Conservation (phyloP, 2,113 vertebrate species). For the Polyodon spathula region DNA sequence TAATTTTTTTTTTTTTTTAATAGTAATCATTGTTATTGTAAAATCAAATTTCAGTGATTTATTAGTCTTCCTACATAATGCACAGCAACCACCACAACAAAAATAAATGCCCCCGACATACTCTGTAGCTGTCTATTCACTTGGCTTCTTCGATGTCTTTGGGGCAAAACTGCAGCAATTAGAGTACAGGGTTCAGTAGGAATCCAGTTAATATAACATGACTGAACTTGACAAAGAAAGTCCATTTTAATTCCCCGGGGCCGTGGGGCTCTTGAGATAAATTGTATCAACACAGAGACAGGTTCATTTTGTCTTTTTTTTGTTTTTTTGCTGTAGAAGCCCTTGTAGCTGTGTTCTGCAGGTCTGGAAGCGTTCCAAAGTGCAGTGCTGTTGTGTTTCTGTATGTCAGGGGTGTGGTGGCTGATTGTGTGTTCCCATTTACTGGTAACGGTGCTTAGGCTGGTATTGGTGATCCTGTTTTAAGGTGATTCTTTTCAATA, state of each 20-base stretch:
- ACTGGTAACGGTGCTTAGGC: too few species aligned
- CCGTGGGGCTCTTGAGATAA: constrained; percentile 54
- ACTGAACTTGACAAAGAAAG: constrained; percentile 59
- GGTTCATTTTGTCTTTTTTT: not conserved
- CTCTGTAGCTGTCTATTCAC: constrained; percentile 23
- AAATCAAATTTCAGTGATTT: too few species aligned
- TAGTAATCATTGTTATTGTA: too few species aligned
- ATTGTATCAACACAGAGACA: constrained; percentile 35
- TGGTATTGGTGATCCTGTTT: too few species aligned
- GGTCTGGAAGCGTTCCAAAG: too few species aligned
- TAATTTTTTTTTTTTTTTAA: constrained; percentile 7
- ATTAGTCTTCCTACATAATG: not conserved
- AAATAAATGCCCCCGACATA: constrained; percentile 44
- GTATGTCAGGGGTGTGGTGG: too few species aligned
- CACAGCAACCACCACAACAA: not conserved
- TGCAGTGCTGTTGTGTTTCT: too few species aligned
- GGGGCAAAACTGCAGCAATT: constrained; percentile 34
- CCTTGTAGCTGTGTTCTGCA: not conserved
- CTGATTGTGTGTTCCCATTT: too few species aligned
- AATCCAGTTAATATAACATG: constrained; percentile 60
- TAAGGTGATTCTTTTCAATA: too few species aligned
- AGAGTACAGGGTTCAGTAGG: constrained; percentile 52
- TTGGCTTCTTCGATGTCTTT: constrained; percentile 35
- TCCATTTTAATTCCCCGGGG: constrained; percentile 55
- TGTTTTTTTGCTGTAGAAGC: not conserved